Conservation (phyloP, 1,140 invertebrate species). For the Charaxes varanes region DNA sequence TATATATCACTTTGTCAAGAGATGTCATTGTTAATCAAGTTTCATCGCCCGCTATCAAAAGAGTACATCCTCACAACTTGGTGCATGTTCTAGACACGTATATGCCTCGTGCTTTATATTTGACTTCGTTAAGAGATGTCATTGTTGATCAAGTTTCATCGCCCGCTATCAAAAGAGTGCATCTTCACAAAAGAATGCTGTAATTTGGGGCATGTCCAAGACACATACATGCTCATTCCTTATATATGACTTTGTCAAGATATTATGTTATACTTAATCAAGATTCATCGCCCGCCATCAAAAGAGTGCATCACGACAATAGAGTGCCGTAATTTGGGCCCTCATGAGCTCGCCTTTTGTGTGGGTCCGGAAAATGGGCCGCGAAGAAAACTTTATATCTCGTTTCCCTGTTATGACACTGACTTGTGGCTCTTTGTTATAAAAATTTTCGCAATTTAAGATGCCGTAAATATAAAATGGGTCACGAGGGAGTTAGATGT, state of each 20-base stretch:
- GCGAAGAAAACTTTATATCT: constrained; percentile 13
- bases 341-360: constrained; percentile 15
- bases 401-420: constrained; percentile 7
- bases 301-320: constrained; percentile 19
- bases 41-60: constrained; percentile 19
- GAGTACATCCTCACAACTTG: no score
- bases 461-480: no score
- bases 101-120: no score
- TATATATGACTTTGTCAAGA: background rate
- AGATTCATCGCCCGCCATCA: constrained; percentile 20
- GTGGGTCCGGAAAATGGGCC: constrained; percentile 12
- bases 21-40: constrained; percentile 17
- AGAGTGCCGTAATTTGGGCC: constrained; percentile 16
- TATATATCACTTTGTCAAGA: background rate
- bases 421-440: no score
- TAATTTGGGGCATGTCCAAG: background rate
- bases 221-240: no score
- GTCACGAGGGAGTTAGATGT: no score
- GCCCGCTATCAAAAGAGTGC: no score
- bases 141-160: no score
- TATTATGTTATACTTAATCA: constrained; percentile 15
- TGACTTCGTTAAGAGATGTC: no score
- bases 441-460: no score
- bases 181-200: background rate
- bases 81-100: no score